phyloP scores from a whole-genome alignment of 2,888 invertebrate species.

The Melipona beecheii region DNA sequence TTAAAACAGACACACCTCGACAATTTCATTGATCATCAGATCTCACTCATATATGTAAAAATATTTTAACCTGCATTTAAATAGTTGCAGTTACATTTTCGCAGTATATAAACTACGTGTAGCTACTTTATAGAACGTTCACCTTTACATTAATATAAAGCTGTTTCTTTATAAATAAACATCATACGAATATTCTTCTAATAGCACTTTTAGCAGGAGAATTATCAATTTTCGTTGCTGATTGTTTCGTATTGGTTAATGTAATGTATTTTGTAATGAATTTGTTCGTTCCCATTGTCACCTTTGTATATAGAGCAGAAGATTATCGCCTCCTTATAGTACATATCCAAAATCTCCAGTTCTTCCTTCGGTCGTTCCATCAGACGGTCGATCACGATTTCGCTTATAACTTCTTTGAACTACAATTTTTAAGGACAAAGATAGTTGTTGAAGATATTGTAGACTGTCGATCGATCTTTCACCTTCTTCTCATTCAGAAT shows the following conservation, averaged over 20 bases:
- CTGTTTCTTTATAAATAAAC: background rate
- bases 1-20: background rate
- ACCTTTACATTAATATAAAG: too few species aligned
- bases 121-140: too few species aligned
- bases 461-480: background rate
- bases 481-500: slow-evolving; percentile 3
- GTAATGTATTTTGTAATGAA: background rate
- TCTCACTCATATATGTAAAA: too few species aligned
- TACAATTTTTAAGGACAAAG: background rate
- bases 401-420: slow-evolving; percentile 3
- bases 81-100: too few species aligned
- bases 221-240: background rate
- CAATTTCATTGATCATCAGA: background rate
- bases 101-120: too few species aligned
- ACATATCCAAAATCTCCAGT: background rate
- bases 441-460: background rate
- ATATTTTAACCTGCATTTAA: too few species aligned
- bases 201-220: background rate
- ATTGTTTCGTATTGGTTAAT: too few species aligned
- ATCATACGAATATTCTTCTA: background rate
- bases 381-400: background rate
- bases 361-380: slow-evolving; percentile 7
- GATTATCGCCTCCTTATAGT: background rate
- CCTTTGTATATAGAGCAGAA: slow-evolving; percentile 12
- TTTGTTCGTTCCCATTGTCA: background rate